phyloP scores from a whole-genome alignment of 2,888 invertebrate genomes.

The Antheraea assamensis region DNA sequence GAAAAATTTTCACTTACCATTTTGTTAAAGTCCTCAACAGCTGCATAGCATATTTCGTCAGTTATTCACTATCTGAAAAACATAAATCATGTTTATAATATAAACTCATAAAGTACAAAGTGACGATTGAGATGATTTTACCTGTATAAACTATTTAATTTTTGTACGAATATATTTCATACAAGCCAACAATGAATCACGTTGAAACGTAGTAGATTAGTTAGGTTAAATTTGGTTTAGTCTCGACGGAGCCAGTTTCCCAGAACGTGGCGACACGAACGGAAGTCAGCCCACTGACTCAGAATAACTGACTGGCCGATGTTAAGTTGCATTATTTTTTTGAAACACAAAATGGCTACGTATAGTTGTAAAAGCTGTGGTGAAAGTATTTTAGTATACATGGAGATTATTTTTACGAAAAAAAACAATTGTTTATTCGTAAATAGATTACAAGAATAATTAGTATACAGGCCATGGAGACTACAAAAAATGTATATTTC shows the following conservation, averaged over 20 bases:
- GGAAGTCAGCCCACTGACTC: conserved; percentile 65
- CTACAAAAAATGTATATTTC: neutral
- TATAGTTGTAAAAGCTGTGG: too few relatives aligned
- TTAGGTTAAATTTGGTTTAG: conserved; percentile 34
- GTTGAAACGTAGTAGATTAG: conserved; percentile 20
- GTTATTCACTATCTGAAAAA: conserved; percentile 39
- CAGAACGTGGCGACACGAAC: conserved; percentile 58
- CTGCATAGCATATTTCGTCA: conserved; percentile 40
- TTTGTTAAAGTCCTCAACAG: conserved; percentile 42
- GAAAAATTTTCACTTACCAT: conserved; percentile 45
- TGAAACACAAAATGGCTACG: conserved; percentile 39
- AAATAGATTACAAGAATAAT: neutral
- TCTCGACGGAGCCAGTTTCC: conserved; percentile 46
- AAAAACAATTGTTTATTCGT: neutral
- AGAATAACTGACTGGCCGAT: conserved; percentile 45
- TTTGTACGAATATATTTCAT: conserved; percentile 15
- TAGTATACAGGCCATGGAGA: neutral
- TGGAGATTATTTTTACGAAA: neutral
- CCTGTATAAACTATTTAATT: conserved; percentile 11
- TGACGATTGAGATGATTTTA: conserved; percentile 17
- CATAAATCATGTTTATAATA: conserved; percentile 24
- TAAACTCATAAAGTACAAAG: conserved; percentile 24
- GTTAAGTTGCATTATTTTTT: conserved; percentile 44
- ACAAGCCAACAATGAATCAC: conserved; percentile 52
- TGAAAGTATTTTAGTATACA: conserved; percentile 25